phyloP scores from a whole-genome alignment of 1,140 invertebrate genomes.

The Liolophura sinensis region DNA sequence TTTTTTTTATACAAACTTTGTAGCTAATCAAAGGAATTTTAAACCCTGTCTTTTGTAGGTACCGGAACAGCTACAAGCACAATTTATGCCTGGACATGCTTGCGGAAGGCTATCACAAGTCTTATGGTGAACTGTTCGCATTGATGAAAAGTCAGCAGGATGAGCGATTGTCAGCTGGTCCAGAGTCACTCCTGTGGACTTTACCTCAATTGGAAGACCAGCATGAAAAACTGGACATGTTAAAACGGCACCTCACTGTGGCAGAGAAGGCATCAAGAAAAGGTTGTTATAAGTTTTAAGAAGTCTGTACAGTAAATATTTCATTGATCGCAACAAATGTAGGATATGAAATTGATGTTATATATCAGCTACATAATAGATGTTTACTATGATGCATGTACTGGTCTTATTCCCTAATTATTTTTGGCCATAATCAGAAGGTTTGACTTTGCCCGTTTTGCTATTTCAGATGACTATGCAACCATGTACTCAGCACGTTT shows the following conservation, averaged over 20 bases:
- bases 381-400: too few relatives aligned
- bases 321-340: too few relatives aligned
- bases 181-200: conserved; percentile 53
- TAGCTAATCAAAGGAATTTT: too few relatives aligned
- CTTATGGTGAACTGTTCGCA: conserved; percentile 54
- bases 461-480: conserved; percentile 32
- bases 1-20: too few relatives aligned
- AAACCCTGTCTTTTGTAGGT: conserved; percentile 34
- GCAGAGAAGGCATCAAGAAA: conserved; percentile 39
- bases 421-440: background rate
- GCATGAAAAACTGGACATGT: conserved; percentile 50
- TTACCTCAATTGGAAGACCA: conserved; percentile 47
- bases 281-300: conserved; percentile 8
- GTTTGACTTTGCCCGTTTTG: conserved; percentile 10
- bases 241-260: conserved; percentile 48
- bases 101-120: conserved; percentile 52
- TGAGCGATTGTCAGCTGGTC: conserved; percentile 42
- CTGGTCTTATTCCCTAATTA: too few relatives aligned
- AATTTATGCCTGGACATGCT: conserved; percentile 57
- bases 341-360: too few relatives aligned
- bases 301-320: too few relatives aligned
- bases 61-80: conserved; percentile 55
- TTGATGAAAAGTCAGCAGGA: conserved; percentile 50
- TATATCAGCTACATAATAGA: too few relatives aligned
- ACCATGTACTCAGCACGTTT: conserved; percentile 42